Conservation (phyloP, 2,888 invertebrate genomes). For the Thumatha senex region DNA sequence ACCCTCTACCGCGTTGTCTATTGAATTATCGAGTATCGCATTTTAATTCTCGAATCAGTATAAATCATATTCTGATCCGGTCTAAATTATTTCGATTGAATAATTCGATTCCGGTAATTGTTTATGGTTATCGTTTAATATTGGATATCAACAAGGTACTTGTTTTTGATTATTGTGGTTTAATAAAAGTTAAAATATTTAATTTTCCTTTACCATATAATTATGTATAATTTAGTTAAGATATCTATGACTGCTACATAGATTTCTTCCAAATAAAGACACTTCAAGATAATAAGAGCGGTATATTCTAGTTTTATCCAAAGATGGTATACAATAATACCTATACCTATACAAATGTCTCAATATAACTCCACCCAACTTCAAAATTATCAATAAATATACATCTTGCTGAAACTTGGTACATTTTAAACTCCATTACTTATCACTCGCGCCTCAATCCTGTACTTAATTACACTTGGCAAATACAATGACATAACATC, state of each 20-base stretch:
- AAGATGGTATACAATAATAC: constrained; percentile 18
- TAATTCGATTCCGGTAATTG: constrained; percentile 42
- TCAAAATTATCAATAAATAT: constrained; percentile 38
- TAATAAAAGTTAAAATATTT: too few relatives aligned
- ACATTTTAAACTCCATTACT: constrained; percentile 48
- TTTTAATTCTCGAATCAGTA: constrained; percentile 41
- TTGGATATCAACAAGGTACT: constrained; percentile 31
- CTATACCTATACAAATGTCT: constrained; percentile 9
- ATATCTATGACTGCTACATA: too few relatives aligned
- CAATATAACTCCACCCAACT: constrained; percentile 19
- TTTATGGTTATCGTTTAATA: constrained; percentile 41
- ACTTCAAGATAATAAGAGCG: too few relatives aligned
- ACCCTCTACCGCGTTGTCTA: constrained; percentile 64
- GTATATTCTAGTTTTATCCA: constrained; percentile 25
- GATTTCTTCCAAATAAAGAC: too few relatives aligned
- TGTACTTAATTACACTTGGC: constrained; percentile 77
- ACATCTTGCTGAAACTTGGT: constrained; percentile 35
- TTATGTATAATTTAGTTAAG: too few relatives aligned
- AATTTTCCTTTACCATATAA: too few relatives aligned
- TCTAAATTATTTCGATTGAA: constrained; percentile 45
- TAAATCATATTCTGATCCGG: constrained; percentile 41
- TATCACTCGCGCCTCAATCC: constrained; percentile 56
- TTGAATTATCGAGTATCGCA: constrained; percentile 61
- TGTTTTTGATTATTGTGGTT: constrained; percentile 12
- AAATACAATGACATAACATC: constrained; percentile 74